Base-by-base conservation (phyloP, 2,113 vertebrate species). In the Leptobrachium ailaonicum region DNA sequence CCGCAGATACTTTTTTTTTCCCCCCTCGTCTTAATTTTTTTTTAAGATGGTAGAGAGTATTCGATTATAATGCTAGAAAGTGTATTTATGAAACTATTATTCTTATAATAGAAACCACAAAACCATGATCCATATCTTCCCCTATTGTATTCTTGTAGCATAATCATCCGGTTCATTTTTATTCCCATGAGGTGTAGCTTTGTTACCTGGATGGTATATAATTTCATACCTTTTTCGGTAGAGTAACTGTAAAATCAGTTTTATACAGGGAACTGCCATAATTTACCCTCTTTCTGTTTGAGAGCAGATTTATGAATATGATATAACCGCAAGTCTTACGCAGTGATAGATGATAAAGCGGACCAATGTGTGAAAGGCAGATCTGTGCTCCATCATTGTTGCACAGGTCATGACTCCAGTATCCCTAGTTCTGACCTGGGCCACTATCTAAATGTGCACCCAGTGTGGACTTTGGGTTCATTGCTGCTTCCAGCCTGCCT, bases 311-410 rank as follows among this genome's bases (percentile, higher is more conserved):
- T 32, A 32, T 32, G 20, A 60, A 60, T 60, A 14, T 11, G 13
- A 60, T 13, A 60, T 60, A 12, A 14, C 10, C 9, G 9, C 4
- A 60, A 14, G 11, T 32, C 20, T 32, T 32, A 32, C 13, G 56
- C 56, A 60, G 45, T 53, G 42, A 54, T 12, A 20, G 47, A 41
- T 67, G 20, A 53, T n/a, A 40, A 58, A 56, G 63, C 43, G 77
- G 77, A 80, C 77, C 77, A 80, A 80, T 62, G 74, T 66, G 66
- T 76, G n/a, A 45, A 64, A 66, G 45, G 63, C 62, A 75, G 47
- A 47, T 32, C 42, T 75, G 62, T 76, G 45, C 74, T 76, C 10
- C 40, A 11, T 60, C 2, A 60, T 4, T 8, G 56, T 11, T 11
- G 11, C 56, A 60, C 11, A 60, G 11, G 10, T 3, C 56, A 60